These are phyloP conservation scores for Parotia lawesii DNA, from an alignment of 2,113 vertebrate species.

Conservation along the genomic window DNA sequence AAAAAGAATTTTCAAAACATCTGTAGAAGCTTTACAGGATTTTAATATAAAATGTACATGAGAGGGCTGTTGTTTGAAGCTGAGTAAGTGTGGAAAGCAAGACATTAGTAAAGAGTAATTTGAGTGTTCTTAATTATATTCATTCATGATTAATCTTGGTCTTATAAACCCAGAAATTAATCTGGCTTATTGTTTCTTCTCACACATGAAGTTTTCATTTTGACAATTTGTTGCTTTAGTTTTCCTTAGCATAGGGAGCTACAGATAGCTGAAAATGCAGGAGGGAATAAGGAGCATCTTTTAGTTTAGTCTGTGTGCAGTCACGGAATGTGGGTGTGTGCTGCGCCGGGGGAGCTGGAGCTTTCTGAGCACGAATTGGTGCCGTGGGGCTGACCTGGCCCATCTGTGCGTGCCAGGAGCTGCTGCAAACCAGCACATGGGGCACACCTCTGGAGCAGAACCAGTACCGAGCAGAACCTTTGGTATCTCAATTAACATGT, in stretches of 20 bases:
- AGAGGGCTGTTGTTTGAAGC: slow-evolving; percentile 18
- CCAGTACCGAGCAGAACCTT: not conserved
- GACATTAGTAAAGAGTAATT: slow-evolving; percentile 24
- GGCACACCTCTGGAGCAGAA: not conserved
- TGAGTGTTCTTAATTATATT: slow-evolving; percentile 3
- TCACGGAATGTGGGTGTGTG: not conserved
- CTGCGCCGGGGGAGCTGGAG: not conserved
- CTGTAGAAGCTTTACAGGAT: not conserved
- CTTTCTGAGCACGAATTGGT: not conserved
- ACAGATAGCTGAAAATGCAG: not conserved
- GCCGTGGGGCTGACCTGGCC: not conserved
- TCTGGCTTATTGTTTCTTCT: not conserved
- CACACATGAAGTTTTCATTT: not conserved
- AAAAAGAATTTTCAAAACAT: not conserved
- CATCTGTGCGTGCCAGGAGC: not conserved
- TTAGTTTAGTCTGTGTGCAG: not conserved
- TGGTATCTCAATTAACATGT: not conserved
- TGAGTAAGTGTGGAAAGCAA: not conserved
- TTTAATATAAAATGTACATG: not conserved
- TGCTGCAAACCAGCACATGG: not conserved
- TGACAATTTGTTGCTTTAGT: not conserved
- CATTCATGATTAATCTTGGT: not conserved
- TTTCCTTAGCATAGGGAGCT: not conserved
- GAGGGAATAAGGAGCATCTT: not conserved
- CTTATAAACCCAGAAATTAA: not conserved